These are phyloP conservation scores for Collichthys lucidus DNA, from an alignment of 2,113 vertebrate species.

Conservation along the genomic window DNA sequence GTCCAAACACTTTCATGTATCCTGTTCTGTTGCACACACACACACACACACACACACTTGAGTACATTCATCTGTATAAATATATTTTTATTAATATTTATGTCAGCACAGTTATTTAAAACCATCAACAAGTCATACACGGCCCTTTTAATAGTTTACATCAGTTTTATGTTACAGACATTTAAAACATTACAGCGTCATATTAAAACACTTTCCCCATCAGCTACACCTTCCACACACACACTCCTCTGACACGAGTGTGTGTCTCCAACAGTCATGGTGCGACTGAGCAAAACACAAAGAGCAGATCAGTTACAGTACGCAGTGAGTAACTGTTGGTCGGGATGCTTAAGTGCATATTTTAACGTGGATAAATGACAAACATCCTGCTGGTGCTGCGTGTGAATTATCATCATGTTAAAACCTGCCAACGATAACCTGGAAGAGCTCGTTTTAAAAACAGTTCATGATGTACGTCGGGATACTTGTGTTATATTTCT, in stretches of 20 bases:
- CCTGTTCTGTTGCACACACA: too few species aligned
- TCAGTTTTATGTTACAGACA: slow-evolving; percentile 36
- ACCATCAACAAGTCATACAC: slow-evolving; percentile 28
- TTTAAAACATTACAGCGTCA: slow-evolving; percentile 41
- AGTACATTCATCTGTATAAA: slow-evolving; percentile 40
- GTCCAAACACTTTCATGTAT: too few species aligned
- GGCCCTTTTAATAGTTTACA: slow-evolving; percentile 14
- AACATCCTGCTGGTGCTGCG: slow-evolving; percentile 8
- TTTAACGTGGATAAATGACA: not conserved
- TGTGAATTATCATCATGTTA: not conserved
- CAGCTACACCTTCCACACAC: not conserved
- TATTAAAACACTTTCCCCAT: slow-evolving; percentile 26
- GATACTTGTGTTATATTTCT: not conserved
- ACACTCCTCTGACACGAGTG: not conserved
- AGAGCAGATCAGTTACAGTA: slow-evolving; percentile 4
- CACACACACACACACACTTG: too few species aligned
- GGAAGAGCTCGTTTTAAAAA: not conserved
- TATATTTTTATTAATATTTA: slow-evolving; percentile 53
- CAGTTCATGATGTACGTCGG: not conserved
- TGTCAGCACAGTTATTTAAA: slow-evolving; percentile 38
- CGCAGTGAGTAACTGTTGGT: not conserved
- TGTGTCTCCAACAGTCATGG: not conserved
- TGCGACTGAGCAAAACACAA: not conserved
- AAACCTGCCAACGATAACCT: not conserved
- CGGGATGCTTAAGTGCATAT: not conserved